Evolutionary conservation across 2,888 invertebrate genomes (phyloP).

Genomic region (Xanthia icteritia): DNA sequence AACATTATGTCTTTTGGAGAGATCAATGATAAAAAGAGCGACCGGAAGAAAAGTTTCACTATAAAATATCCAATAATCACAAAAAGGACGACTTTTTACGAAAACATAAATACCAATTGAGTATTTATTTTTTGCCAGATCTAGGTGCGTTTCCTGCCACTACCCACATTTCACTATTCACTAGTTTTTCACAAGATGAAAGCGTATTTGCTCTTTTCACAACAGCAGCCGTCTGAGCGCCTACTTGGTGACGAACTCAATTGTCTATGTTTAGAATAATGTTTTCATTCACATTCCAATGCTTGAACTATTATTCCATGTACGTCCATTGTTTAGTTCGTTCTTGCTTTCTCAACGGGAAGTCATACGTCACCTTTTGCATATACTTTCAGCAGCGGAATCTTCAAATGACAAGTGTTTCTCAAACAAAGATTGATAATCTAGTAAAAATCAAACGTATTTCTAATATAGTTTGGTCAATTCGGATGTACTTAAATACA

Average conservation of each 20-base stretch:
- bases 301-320: constrained; percentile 66
- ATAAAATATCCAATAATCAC: constrained; percentile 4
- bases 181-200: constrained; percentile 28
- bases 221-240: constrained; percentile 51
- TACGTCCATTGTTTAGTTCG: constrained; percentile 69
- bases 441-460: neutral
- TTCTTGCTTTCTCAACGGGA: constrained; percentile 48
- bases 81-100: neutral
- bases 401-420: constrained; percentile 11
- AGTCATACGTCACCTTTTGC: constrained; percentile 57
- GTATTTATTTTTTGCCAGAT: neutral
- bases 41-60: constrained; percentile 4
- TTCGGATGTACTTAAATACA: neutral
- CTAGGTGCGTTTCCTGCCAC: neutral
- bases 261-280: constrained; percentile 49
- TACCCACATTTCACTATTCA: constrained; percentile 1
- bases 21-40: neutral
- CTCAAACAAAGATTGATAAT: neutral
- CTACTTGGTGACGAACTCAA: constrained; percentile 26
- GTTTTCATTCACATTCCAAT: constrained; percentile 67
- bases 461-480: neutral
- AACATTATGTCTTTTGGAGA: constrained; percentile 24
- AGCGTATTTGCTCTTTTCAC: constrained; percentile 60
- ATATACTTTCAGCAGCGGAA: neutral
- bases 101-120: neutral